phyloP scores from a whole-genome alignment of 2,113 vertebrate species.

The Rynchops niger region DNA sequence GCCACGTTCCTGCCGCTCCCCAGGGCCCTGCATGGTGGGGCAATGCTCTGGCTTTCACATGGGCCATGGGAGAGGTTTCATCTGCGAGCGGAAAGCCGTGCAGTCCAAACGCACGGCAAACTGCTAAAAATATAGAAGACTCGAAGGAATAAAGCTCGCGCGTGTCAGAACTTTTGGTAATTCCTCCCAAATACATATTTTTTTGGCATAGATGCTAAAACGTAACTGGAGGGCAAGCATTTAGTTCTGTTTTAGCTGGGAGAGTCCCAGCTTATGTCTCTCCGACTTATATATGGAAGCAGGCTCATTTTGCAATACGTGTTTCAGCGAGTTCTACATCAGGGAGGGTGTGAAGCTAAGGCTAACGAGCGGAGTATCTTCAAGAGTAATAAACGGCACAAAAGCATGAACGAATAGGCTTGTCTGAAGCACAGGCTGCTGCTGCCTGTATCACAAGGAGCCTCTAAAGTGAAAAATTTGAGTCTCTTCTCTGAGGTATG shows the following conservation, averaged over 20 bases:
- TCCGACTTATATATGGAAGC: background rate
- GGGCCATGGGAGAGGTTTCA: background rate
- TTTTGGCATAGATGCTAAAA: slow-evolving; percentile 18
- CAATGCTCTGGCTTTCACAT: background rate
- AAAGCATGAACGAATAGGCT: background rate
- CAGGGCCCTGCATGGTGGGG: background rate
- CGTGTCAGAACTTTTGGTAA: background rate
- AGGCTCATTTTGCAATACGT: background rate
- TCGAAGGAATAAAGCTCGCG: background rate
- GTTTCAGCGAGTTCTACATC: background rate
- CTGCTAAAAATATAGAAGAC: background rate
- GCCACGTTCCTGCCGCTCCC: rapidly evolving
- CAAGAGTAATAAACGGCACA: background rate
- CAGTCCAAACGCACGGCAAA: background rate
- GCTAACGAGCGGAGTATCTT: background rate
- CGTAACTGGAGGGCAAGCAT: slow-evolving; percentile 13
- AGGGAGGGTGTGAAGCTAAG: slow-evolving; percentile 25
- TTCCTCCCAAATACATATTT: background rate
- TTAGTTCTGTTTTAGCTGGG: slow-evolving; percentile 35
- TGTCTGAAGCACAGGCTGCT: background rate
- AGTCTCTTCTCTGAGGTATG: background rate
- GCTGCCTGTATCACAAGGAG: background rate
- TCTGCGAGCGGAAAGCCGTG: background rate
- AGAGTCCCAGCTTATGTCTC: slow-evolving; percentile 18
- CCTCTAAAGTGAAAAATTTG: background rate